Evolutionary conservation across 2,888 invertebrate genomes (phyloP).

Genomic region (Eupithecia centaureata): DNA sequence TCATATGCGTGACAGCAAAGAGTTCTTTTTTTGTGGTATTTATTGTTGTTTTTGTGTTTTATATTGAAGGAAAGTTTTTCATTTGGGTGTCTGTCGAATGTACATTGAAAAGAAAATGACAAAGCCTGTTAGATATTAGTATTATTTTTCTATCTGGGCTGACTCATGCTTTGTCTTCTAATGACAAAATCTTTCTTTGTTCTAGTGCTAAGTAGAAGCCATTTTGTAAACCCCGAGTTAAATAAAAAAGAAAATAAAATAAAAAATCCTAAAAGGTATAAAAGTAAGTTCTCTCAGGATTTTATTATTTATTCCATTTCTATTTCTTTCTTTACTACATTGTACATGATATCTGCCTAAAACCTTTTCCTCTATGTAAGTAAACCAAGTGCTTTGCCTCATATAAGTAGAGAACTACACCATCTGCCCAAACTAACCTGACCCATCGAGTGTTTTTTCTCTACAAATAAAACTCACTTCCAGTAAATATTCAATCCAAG

Average conservation of each 20-base stretch:
- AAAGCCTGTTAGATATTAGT: background rate
- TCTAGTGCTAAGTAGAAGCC: background rate
- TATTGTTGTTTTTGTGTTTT: background rate
- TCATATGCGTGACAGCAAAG: background rate
- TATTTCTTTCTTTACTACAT: background rate
- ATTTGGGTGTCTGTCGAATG: background rate
- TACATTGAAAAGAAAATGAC: background rate
- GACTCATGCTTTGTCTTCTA: background rate
- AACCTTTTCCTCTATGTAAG: slow-evolving; percentile 30
- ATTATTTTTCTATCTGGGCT: background rate
- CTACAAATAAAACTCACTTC: slow-evolving; percentile 29
- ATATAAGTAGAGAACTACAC: slow-evolving; percentile 12
- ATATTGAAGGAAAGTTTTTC: background rate
- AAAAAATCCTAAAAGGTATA: no score
- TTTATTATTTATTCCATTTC: no score
- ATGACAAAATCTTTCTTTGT: background rate
- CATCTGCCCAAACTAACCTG: slow-evolving; percentile 46
- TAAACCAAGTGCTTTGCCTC: slow-evolving; percentile 29
- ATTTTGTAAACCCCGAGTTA: no score
- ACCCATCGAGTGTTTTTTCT: slow-evolving; percentile 42
- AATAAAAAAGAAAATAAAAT: no score
- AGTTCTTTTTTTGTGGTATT: background rate
- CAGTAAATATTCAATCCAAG: slow-evolving; percentile 34
- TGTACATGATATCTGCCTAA: slow-evolving; percentile 11
- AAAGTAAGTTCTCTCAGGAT: no score